Percentiles rank a stretch among this genome's conserved stretches.
Conservation (phyloP, 2,888 invertebrate genomes). For the Tenthredo livida region DNA sequence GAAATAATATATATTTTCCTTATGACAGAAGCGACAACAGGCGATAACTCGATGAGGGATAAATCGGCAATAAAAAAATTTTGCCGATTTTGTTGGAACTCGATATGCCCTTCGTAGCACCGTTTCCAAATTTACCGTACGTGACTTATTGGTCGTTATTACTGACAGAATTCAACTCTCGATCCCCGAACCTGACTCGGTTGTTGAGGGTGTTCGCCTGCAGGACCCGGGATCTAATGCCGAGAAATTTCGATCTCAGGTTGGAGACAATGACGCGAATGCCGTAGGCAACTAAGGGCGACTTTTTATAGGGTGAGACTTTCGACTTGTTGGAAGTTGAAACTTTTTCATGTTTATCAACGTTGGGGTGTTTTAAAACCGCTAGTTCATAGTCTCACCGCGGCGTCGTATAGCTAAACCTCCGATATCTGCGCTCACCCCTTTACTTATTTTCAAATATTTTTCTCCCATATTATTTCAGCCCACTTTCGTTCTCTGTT, state of each 20-base stretch:
- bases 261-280: not conserved
- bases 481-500: slow-evolving; percentile 14
- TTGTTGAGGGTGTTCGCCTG: not conserved
- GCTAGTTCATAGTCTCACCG: not conserved
- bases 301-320: not conserved
- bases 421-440: not conserved
- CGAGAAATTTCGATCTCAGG: not conserved
- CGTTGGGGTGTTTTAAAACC: not conserved
- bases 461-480: slow-evolving; percentile 11
- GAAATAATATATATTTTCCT: not conserved
- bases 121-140: not conserved
- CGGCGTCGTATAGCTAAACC: not conserved
- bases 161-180: slow-evolving; percentile 21
- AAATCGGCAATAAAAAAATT: slow-evolving; percentile 10
- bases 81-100: not conserved
- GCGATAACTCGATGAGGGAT: slow-evolving; percentile 8
- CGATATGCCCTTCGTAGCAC: not conserved
- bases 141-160: slow-evolving; percentile 38
- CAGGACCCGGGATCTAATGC: not conserved
- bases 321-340: not conserved
- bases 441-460: not conserved
- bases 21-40: not conserved
- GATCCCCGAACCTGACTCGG: slow-evolving; percentile 9
- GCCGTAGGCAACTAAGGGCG: not conserved
- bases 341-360: not conserved